Evolutionary conservation across 2,113 vertebrate genomes (phyloP), one percentile per base, ranked within the genome.

Genomic region (Neodontobutis hainanensis): DNA sequence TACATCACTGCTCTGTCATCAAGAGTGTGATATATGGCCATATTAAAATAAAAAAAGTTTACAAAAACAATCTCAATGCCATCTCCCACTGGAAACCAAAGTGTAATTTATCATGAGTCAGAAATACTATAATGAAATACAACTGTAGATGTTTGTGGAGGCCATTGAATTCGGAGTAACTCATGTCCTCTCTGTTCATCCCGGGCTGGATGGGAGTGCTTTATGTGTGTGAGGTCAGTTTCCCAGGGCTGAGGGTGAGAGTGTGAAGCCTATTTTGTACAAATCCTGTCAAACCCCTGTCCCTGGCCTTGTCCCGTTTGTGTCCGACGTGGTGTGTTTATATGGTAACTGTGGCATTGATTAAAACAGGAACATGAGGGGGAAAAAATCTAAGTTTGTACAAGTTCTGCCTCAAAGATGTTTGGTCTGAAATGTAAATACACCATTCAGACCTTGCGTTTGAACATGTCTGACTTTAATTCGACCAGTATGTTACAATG

Each of bases 241-340:
- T 91, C 87, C 89, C 90, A 92, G 85, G 87, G 70, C 64, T 78
- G 62, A 68, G 56, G 70, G 61, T 32, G 34, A 78, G 47, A 75
- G 68, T 78, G 78, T 74, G 75, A 48, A 82, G 57, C 43, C 66
- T 58, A 34, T 73, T 12, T 46, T 46, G 12, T 12, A 46, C 11
- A 46, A 14, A 46, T 46, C 11, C 44, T 12, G 44, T 46, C 44
- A 46, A 12, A 12, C 2, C 8, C 9, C 11, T 12, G 44, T 10
- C 44, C 44, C 49, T 59, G 59, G 16, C 45, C 1, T 7, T 47
- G 15, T 78, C 75, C 77, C 81, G 19, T 27, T 32, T 42, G 70
- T 81, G 75, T 6, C 57, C 44, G 36, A 12, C 80, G 69, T 43
- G 42, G 42, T 77, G 71, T 66, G 27, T 19, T 79, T 61, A 74